Conservation (phyloP, 2,888 invertebrate species). For the Dolichomitus sp. region DNA sequence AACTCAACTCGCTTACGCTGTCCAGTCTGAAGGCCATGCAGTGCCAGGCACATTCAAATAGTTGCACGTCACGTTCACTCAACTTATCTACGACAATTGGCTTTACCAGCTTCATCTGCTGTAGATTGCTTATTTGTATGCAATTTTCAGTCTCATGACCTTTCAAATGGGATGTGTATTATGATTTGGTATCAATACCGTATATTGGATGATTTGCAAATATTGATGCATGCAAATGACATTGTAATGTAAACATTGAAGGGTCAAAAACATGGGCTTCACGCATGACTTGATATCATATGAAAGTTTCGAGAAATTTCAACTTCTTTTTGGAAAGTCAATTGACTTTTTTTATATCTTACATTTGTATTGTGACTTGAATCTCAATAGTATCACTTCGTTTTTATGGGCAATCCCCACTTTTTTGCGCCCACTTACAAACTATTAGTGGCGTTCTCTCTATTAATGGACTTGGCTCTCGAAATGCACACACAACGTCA, state of each 20-base stretch:
- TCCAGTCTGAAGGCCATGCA: not conserved
- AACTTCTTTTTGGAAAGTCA: too few species aligned
- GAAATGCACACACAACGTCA: not conserved
- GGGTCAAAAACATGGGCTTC: too few species aligned
- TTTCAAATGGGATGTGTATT: not conserved
- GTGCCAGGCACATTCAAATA: not conserved
- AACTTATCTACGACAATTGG: not conserved
- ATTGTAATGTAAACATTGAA: too few species aligned
- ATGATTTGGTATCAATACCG: not conserved
- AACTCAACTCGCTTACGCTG: not conserved
- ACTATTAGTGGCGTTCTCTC: too few species aligned
- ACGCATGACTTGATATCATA: too few species aligned
- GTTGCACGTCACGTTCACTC: not conserved
- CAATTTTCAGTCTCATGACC: not conserved
- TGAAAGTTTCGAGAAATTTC: too few species aligned
- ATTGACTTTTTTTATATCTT: too few species aligned
- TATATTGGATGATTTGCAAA: not conserved
- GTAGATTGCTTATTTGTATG: not conserved
- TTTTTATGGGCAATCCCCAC: too few species aligned
- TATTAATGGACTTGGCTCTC: too few species aligned
- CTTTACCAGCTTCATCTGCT: not conserved
- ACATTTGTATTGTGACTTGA: too few species aligned
- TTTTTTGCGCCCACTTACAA: too few species aligned
- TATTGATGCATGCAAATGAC: not conserved
- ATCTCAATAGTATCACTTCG: too few species aligned